Percentiles rank a stretch among this genome's conserved stretches.
These are phyloP conservation scores for Globodera ellingtonae DNA, from an alignment of 1,140 invertebrate genomes.

Conservation along the genomic window DNA sequence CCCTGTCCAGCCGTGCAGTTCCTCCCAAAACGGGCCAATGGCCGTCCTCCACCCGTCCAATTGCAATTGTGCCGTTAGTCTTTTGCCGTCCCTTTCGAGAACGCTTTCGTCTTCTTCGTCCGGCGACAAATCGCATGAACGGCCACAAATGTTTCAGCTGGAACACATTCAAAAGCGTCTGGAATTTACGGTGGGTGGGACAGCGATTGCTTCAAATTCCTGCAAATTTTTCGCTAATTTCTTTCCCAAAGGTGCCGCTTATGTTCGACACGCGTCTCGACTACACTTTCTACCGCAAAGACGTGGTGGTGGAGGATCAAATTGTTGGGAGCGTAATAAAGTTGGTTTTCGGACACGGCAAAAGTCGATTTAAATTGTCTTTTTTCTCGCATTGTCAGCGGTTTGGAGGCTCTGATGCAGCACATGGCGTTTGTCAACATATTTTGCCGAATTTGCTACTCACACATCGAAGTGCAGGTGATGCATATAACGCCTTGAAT, in stretches of 20 bases:
- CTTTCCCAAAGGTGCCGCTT: conserved; percentile 36
- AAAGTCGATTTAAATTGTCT: not conserved
- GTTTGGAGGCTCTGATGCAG: conserved; percentile 15
- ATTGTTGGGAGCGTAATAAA: conserved; percentile 29
- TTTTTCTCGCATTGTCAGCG: conserved; percentile 10
- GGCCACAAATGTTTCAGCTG: conserved; percentile 45
- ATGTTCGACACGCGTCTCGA: conserved; percentile 44
- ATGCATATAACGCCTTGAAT: not conserved
- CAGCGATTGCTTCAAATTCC: not conserved
- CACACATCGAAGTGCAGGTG: conserved; percentile 22
- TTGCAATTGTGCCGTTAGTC: not conserved
- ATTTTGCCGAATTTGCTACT: conserved; percentile 11
- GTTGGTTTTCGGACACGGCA: conserved; percentile 1
- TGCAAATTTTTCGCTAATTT: not conserved
- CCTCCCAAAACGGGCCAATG: not conserved
- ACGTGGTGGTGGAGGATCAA: conserved; percentile 45
- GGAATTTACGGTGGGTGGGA: conserved; percentile 35
- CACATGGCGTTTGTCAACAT: conserved; percentile 27
- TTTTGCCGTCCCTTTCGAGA: not conserved
- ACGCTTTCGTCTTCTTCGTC: conserved; percentile 11
- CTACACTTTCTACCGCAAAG: conserved; percentile 44
- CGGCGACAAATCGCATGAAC: conserved; percentile 17
- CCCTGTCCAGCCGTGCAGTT: not conserved
- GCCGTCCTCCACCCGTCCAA: not conserved
- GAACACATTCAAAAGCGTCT: conserved; percentile 46